phyloP scores from a whole-genome alignment of 2,888 invertebrate genomes.

The Acanthococcus lagerstroemiae region DNA sequence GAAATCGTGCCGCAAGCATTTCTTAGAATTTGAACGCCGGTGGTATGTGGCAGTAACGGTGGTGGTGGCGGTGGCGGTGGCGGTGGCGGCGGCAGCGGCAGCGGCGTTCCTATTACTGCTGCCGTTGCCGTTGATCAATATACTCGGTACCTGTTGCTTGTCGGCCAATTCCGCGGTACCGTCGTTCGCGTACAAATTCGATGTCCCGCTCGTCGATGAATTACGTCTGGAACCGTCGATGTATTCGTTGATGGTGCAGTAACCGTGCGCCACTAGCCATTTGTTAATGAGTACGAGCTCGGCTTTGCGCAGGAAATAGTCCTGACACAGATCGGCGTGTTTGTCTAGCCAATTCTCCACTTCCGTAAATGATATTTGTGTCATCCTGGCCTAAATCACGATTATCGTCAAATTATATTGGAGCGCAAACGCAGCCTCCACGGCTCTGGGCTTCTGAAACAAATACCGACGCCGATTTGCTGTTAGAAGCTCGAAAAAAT shows the following conservation, averaged over 20 bases:
- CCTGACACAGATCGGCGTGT: slow-evolving; percentile 43
- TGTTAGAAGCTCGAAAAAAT: too few relatives aligned
- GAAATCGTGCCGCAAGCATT: slow-evolving; percentile 45
- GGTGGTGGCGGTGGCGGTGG: not conserved
- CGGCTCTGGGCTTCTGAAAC: too few relatives aligned
- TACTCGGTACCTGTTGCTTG: slow-evolving; percentile 12
- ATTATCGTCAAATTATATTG: too few relatives aligned
- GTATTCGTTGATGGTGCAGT: slow-evolving; percentile 40
- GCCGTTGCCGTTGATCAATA: slow-evolving; percentile 4
- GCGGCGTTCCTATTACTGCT: not conserved
- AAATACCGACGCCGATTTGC: too few relatives aligned
- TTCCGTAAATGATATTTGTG: slow-evolving; percentile 39
- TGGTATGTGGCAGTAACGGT: slow-evolving; percentile 6
- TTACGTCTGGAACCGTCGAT: slow-evolving; percentile 27
- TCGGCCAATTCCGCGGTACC: slow-evolving; percentile 12
- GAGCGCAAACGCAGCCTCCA: too few relatives aligned
- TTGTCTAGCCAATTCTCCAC: slow-evolving; percentile 46
- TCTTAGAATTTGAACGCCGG: slow-evolving; percentile 43
- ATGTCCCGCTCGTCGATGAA: not conserved
- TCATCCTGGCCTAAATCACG: too few relatives aligned
- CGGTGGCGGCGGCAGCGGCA: slow-evolving; percentile 13
- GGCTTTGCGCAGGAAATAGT: slow-evolving; percentile 45
- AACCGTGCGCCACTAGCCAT: slow-evolving; percentile 45
- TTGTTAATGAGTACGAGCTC: slow-evolving; percentile 44
- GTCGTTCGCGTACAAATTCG: slow-evolving; percentile 6